Conservation (phyloP, 2,888 invertebrate genomes). For the Agrilus cyanescens region DNA sequence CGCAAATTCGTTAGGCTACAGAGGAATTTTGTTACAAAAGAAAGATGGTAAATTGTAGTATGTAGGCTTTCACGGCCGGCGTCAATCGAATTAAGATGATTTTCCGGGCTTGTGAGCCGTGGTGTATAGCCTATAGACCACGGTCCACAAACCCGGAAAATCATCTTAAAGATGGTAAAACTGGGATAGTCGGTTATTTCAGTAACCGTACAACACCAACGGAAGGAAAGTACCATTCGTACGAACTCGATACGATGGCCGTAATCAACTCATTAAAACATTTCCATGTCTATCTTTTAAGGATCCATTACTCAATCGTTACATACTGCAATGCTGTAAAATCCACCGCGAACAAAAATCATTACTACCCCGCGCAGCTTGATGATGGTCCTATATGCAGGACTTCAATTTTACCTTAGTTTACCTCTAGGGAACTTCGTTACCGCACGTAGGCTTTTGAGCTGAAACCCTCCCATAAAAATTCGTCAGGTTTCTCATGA, state of each 20-base stretch:
- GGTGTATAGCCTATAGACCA: too few species aligned
- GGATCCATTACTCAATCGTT: slow-evolving; percentile 13
- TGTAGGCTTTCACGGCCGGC: too few species aligned
- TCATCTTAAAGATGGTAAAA: slow-evolving; percentile 10
- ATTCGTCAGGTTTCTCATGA: background rate
- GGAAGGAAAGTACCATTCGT: slow-evolving; percentile 18
- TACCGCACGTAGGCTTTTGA: slow-evolving; percentile 6
- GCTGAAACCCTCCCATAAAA: background rate
- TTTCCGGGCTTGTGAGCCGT: too few species aligned
- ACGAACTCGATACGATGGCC: slow-evolving; percentile 22
- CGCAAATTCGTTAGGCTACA: slow-evolving; percentile 17
- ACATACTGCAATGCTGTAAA: slow-evolving; percentile 12
- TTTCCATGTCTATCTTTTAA: slow-evolving; percentile 17
- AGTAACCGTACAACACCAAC: slow-evolving; percentile 13
- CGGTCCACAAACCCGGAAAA: too few species aligned
- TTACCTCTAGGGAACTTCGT: slow-evolving; percentile 1
- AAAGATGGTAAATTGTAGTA: slow-evolving; percentile 10
- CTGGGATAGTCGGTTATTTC: slow-evolving; percentile 15
- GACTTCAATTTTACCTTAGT: too few species aligned
- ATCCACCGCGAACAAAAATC: slow-evolving; percentile 15
- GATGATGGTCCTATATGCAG: too few species aligned
- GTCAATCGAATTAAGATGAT: too few species aligned
- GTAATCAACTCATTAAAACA: slow-evolving; percentile 16
- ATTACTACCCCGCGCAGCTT: too few species aligned
- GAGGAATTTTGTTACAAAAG: slow-evolving; percentile 19